Conservation (phyloP, 2,888 invertebrate genomes). For the Notodonta dromedarius region DNA sequence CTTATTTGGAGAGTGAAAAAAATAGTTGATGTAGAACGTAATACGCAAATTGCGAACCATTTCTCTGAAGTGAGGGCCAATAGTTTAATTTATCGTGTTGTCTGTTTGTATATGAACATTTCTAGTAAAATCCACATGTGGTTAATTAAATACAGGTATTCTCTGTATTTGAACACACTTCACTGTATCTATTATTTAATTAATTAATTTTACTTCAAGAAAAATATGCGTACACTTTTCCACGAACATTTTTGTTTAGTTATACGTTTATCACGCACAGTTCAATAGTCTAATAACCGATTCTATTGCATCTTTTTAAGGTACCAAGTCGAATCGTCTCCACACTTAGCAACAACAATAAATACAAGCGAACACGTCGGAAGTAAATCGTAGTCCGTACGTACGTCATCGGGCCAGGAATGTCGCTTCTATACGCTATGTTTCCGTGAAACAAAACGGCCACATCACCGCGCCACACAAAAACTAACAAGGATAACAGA, state of each 20-base stretch:
- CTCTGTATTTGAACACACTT: not conserved
- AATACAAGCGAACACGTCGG: not conserved
- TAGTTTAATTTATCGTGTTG: not conserved
- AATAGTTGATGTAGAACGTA: not conserved
- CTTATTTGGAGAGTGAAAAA: conserved; percentile 1
- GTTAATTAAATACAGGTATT: not conserved
- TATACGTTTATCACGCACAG: too few relatives aligned
- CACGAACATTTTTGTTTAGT: too few relatives aligned
- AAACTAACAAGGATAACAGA: conserved; percentile 64
- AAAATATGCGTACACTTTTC: not conserved
- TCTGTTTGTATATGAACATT: not conserved
- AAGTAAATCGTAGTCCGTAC: not conserved
- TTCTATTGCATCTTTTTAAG: too few relatives aligned
- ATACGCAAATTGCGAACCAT: conserved; percentile 1
- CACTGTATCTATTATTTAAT: not conserved
- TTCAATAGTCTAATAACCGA: too few relatives aligned
- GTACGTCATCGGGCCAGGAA: not conserved
- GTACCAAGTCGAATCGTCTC: too few relatives aligned
- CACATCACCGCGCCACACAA: conserved; percentile 55
- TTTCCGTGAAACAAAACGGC: conserved; percentile 43
- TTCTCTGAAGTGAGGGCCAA: not conserved
- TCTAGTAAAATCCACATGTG: conserved; percentile 3
- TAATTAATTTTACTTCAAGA: not conserved
- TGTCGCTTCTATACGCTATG: conserved; percentile 34
- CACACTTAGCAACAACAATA: not conserved